A percentile compares a stretch with the other conserved stretches of the same genome.
These are phyloP conservation scores for Escarpia spicata DNA, from an alignment of 2,888 invertebrate genomes.

Conservation along the genomic window DNA sequence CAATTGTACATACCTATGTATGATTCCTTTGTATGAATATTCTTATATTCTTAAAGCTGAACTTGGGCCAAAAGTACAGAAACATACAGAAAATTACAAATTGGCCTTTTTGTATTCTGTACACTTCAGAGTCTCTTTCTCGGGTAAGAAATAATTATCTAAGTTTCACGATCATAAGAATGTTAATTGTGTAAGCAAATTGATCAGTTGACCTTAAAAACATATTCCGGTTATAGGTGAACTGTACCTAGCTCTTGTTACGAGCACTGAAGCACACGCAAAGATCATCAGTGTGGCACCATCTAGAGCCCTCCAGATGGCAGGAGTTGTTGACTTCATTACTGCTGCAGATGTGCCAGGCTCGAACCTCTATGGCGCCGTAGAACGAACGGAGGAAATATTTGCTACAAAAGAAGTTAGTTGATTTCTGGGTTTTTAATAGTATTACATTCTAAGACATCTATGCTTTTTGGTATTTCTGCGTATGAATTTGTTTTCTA, in stretches of 20 bases:
- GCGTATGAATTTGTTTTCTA: slow-evolving; percentile 1
- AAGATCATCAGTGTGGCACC: slow-evolving; percentile 81
- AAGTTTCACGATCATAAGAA: no score
- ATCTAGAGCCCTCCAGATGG: slow-evolving; percentile 76
- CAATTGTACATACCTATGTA: no score
- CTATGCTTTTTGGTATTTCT: slow-evolving; percentile 67
- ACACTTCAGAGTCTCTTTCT: no score
- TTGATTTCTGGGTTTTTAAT: background rate
- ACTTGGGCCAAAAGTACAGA: no score
- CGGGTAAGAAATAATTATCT: no score
- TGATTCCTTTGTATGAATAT: no score
- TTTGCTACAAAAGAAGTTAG: slow-evolving; percentile 74
- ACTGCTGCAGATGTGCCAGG: slow-evolving; percentile 80
- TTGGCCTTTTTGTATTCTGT: no score
- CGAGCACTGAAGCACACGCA: slow-evolving; percentile 85
- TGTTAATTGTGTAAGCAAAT: no score
- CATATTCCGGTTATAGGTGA: slow-evolving; percentile 69
- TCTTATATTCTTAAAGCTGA: no score
- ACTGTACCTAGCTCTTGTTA: slow-evolving; percentile 81
- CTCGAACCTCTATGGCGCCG: slow-evolving; percentile 76
- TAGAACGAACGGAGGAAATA: slow-evolving; percentile 83
- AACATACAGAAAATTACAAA: no score
- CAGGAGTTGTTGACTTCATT: slow-evolving; percentile 84
- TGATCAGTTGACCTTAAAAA: no score
- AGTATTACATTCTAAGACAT: background rate